Base-by-base conservation (phyloP, 2,797 vertebrate genomes). In the Prunella strophiata region DNA sequence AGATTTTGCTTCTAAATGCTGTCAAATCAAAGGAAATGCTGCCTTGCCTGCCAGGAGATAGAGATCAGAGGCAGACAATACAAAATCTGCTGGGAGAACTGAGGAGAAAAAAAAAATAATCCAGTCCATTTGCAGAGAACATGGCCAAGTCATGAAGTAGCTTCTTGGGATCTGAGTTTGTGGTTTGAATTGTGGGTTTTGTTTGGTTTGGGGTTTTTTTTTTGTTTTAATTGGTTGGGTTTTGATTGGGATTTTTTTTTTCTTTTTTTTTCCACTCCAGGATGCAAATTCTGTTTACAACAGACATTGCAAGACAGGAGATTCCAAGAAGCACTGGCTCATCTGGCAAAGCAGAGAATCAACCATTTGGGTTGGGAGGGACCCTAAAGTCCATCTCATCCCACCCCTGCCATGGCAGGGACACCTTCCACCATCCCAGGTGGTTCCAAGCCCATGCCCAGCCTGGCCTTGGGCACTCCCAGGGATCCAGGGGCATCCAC, bases 371-470 rank as follows among this genome's bases (percentile, higher is more conserved):
- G 36, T 18, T 62, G 50, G 42, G 43, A 43, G 6, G 19, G 16
- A 43, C 27, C 16, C 29, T 14, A 27, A 10, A 36, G 4, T 5
- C 1, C 42, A 48, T 32, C 15, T 8, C 7, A 23, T 75, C 18
- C 22, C 6, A 29, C 1, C 13, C 4, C 10, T 25, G 23, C 40
- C 15, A 5, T 7, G 8, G 47, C 40, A 81, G 61, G 68, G 61
- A 67, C 58, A 38, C 6, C 4, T 75, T 0, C 48, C 34, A 20
- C 30, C 0, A 0, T 0, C 40, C 61, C 85, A 74, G n/a, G 10
- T 0, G 0, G 52, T 5, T 59, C 68, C 74, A 57, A 78, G 4
- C 22, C 18, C 6, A n/a, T 0, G 0, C 50, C 74, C 59, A 65
- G 0, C 19, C 59, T 45, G 59, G 19, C 45, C 19, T 45, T 25